Percentiles rank a stretch among this genome's conserved stretches.
Conservation (phyloP, 2,888 invertebrate genomes). For the Thereva nobilitata region DNA sequence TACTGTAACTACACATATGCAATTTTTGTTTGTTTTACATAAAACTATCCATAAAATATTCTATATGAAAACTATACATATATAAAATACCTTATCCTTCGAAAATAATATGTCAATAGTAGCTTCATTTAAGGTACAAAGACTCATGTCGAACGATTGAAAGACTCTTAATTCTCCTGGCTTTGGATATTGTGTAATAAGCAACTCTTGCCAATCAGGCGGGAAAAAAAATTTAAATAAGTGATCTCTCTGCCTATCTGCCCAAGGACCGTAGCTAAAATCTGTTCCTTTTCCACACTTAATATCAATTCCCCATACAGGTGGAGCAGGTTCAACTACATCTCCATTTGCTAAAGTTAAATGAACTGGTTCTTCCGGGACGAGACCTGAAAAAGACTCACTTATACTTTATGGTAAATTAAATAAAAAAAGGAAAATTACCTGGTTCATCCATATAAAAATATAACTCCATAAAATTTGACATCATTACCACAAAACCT, state of each 20-base stretch:
- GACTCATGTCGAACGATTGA: constrained; percentile 88
- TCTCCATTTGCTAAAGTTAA: constrained; percentile 90
- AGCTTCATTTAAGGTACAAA: constrained; percentile 89
- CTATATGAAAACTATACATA: too few species aligned
- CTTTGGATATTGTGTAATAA: constrained; percentile 78
- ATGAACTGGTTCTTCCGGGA: constrained; percentile 89
- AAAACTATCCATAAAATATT: too few species aligned
- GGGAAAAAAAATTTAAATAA: constrained; percentile 96
- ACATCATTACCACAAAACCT: constrained; percentile 95
- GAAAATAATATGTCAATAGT: constrained; percentile 96
- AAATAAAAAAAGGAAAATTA: constrained; percentile 1
- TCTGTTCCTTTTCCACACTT: constrained; percentile 92
- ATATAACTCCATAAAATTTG: constrained; percentile 91
- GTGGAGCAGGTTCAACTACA: constrained; percentile 88
- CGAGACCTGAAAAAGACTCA: constrained; percentile 65
- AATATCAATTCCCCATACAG: constrained; percentile 94
- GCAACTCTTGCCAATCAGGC: constrained; percentile 78
- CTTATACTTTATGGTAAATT: not conserved
- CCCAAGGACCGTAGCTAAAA: constrained; percentile 99
- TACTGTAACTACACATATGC: too few species aligned
- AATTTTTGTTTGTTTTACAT: too few species aligned
- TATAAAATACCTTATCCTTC: constrained; percentile 65
- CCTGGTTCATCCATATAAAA: constrained; percentile 95
- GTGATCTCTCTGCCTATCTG: constrained; percentile 93
- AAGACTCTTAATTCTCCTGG: constrained; percentile 88